Conservation (phyloP, 2,113 vertebrate genomes). For the Zosterops lateralis region DNA sequence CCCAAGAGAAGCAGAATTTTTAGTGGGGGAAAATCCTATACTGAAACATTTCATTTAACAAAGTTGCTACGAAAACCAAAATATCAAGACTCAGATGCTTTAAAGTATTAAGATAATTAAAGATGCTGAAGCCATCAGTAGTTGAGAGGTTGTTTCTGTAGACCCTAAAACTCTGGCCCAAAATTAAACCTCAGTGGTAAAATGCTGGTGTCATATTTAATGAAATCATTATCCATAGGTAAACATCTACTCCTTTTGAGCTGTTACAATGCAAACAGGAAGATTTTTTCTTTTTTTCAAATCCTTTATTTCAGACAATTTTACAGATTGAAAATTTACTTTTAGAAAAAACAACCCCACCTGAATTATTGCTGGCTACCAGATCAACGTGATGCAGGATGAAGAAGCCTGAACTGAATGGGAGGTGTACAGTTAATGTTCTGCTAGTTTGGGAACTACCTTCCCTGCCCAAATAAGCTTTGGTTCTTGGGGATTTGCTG, state of each 20-base stretch:
- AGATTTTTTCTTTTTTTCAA: background rate
- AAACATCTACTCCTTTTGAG: background rate
- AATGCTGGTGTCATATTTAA: background rate
- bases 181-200: background rate
- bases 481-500: background rate
- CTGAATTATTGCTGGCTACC: background rate
- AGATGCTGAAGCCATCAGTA: background rate
- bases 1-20: background rate
- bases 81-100: background rate
- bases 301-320: background rate
- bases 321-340: background rate
- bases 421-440: background rate
- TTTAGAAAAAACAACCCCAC: background rate
- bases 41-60: background rate
- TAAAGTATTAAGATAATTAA: background rate
- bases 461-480: background rate
- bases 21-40: background rate
- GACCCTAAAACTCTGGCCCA: background rate
- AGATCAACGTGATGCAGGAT: background rate
- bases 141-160: background rate
- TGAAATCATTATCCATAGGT: background rate
- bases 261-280: background rate
- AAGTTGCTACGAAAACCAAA: background rate
- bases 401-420: background rate
- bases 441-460: background rate